These are phyloP conservation scores for Drosophila setifemur DNA, from an alignment of 1,140 invertebrate genomes.

Conservation along the genomic window DNA sequence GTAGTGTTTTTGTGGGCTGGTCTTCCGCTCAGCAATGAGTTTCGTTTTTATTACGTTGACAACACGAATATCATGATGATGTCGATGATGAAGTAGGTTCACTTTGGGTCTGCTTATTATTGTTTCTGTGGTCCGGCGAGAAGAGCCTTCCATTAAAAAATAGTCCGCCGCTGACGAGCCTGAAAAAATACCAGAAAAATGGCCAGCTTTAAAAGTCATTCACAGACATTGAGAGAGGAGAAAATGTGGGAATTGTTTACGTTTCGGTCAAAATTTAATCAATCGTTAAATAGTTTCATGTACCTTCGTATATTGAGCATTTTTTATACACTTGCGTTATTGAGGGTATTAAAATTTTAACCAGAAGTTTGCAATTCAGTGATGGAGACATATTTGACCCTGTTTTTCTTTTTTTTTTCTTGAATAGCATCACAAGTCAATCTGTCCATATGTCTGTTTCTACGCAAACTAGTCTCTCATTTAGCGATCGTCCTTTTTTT, in stretches of 20 bases:
- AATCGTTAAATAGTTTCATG: slow-evolving; percentile 40
- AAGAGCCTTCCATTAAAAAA: slow-evolving; percentile 32
- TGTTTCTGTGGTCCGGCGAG: background rate
- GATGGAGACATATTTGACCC: too few relatives aligned
- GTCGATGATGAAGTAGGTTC: slow-evolving; percentile 7
- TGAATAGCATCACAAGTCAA: too few relatives aligned
- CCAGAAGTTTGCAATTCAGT: too few relatives aligned
- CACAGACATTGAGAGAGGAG: slow-evolving; percentile 21
- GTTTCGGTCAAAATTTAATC: slow-evolving; percentile 34
- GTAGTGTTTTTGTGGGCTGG: background rate
- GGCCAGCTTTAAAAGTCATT: slow-evolving; percentile 50
- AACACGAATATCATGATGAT: slow-evolving; percentile 29
- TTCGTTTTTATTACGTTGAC: slow-evolving; percentile 64
- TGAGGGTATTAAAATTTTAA: too few relatives aligned
- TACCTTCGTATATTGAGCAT: slow-evolving; percentile 4
- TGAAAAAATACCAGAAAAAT: slow-evolving; percentile 49
- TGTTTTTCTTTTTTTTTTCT: slow-evolving; percentile 9
- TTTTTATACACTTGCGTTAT: too few relatives aligned
- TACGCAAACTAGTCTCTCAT: too few relatives aligned
- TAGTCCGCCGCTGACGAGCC: slow-evolving; percentile 33
- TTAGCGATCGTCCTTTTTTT: too few relatives aligned
- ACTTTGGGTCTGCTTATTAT: slow-evolving; percentile 1
- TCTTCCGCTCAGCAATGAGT: slow-evolving; percentile 26
- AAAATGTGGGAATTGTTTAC: slow-evolving; percentile 3
- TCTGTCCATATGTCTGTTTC: too few relatives aligned